A percentile compares a stretch with the other conserved stretches of the same genome.
These are phyloP conservation scores for Calypte anna DNA, from an alignment of 2,113 vertebrate species.

Conservation along the genomic window DNA sequence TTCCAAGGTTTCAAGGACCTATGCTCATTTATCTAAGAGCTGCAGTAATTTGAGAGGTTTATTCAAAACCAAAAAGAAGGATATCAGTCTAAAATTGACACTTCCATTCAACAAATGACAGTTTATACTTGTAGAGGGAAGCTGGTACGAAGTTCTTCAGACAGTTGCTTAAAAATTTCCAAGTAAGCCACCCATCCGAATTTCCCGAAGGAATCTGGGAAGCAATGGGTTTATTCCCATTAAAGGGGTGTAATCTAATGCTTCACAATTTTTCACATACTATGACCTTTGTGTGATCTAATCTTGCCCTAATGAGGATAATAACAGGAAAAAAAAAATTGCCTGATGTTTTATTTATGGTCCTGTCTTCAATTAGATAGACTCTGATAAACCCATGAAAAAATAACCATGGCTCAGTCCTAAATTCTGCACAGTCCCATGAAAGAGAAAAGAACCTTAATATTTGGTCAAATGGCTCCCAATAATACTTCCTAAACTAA, in stretches of 20 bases:
- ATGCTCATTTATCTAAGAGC: not conserved
- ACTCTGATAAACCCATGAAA: not conserved
- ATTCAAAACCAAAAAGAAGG: not conserved
- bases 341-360: slow-evolving; percentile 3
- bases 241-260: not conserved
- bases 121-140: not conserved
- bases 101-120: not conserved
- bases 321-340: not conserved
- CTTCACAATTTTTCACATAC: not conserved
- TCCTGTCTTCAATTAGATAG: not conserved
- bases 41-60: not conserved
- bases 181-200: not conserved
- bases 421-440: not conserved
- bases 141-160: not conserved
- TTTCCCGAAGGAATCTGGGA: not conserved
- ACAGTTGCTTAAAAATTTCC: not conserved
- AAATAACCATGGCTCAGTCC: not conserved
- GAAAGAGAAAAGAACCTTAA: not conserved
- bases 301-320: not conserved
- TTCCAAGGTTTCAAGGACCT: not conserved
- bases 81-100: not conserved
- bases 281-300: not conserved
- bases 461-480: not conserved
- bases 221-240: not conserved
- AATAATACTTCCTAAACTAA: not conserved